Conservation (phyloP, 2,888 invertebrate species). For the Heteropelma amictum region DNA sequence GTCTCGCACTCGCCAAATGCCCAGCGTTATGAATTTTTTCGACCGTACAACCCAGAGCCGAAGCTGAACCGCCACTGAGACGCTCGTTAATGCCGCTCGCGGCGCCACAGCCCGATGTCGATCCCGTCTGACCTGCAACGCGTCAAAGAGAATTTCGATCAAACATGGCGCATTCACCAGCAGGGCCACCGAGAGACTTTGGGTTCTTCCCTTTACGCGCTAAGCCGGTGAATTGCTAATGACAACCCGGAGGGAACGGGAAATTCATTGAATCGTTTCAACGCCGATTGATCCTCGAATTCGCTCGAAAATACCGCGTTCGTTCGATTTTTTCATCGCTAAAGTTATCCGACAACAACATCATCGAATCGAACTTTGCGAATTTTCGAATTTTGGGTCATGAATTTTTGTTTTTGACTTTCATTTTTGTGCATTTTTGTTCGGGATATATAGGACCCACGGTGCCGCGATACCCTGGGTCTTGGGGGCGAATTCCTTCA, state of each 20-base stretch:
- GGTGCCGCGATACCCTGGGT: too few species aligned
- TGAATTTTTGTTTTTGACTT: too few species aligned
- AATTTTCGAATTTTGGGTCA: too few species aligned
- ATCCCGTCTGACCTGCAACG: conserved; percentile 64
- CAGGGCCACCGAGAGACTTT: background rate
- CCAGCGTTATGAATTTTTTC: conserved; percentile 63
- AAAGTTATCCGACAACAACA: too few species aligned
- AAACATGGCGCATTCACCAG: background rate
- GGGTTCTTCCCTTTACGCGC: background rate
- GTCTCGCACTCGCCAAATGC: conserved; percentile 52
- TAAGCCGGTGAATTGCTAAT: background rate
- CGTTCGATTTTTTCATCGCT: too few species aligned
- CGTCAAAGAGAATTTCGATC: conserved; percentile 42
- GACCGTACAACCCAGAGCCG: conserved; percentile 66
- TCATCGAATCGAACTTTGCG: too few species aligned
- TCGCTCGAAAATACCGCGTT: too few species aligned
- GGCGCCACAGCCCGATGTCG: conserved; percentile 60
- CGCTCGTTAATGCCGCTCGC: conserved; percentile 63
- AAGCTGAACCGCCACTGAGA: conserved; percentile 69
- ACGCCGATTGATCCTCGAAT: too few species aligned
- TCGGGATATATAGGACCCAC: too few species aligned
- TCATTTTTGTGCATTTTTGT: too few species aligned
- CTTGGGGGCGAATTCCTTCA: too few species aligned
- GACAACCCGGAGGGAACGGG: background rate
- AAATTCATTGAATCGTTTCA: background rate